phyloP scores from a whole-genome alignment of 2,797 vertebrate species.

The Tamandua tetradactyla region DNA sequence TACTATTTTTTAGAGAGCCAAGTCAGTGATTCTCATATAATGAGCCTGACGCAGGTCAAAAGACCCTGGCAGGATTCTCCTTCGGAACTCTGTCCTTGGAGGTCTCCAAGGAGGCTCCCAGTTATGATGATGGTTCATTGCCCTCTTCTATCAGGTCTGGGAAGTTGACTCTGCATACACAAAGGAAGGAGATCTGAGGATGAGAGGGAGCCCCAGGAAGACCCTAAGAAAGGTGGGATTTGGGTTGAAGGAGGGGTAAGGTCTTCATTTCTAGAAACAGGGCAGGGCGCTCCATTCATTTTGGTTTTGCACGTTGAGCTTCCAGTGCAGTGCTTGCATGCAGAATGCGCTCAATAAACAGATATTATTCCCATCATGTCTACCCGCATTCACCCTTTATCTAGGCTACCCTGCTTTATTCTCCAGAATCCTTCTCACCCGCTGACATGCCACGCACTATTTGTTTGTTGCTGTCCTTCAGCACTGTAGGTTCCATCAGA shows the following conservation, averaged over 20 bases:
- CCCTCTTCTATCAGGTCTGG: not conserved
- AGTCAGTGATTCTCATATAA: not conserved
- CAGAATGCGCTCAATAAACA: not conserved
- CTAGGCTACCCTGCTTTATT: not conserved
- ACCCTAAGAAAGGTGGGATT: not conserved
- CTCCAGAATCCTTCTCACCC: not conserved
- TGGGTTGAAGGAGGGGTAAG: not conserved
- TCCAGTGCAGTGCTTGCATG: not conserved
- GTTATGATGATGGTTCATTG: not conserved
- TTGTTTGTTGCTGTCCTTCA: not conserved
- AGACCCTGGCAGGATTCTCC: not conserved
- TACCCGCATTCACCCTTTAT: too few relatives aligned
- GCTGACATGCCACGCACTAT: not conserved
- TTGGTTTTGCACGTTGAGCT: not conserved
- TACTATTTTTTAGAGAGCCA: not conserved
- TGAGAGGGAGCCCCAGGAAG: not conserved
- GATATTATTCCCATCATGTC: not conserved
- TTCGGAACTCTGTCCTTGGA: not conserved
- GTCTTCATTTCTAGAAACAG: not conserved
- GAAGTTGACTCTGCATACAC: not conserved
- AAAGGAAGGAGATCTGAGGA: not conserved
- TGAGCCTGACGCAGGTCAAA: not conserved
- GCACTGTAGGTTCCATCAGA: not conserved
- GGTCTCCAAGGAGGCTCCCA: not conserved
- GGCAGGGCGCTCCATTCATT: not conserved